Conservation (phyloP, 2,797 vertebrate genomes). For the Furcifer pardalis region DNA sequence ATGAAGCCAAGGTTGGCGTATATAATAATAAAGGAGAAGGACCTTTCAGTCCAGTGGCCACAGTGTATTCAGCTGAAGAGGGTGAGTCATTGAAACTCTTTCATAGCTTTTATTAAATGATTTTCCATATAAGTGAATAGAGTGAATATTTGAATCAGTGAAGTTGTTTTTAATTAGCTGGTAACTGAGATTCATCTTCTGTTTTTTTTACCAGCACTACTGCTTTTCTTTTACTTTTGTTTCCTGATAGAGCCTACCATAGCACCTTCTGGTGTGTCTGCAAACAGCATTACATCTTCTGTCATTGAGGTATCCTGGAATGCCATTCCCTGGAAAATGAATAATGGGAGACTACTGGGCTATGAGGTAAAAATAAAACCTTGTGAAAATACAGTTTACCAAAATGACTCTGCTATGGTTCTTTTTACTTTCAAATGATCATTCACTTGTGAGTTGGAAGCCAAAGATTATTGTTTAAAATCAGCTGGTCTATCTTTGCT, state of each 20-base stretch:
- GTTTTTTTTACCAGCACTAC: background rate
- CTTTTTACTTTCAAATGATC: slow-evolving; percentile 5
- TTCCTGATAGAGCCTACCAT: slow-evolving; percentile 83
- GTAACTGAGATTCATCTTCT: background rate
- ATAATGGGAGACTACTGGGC: slow-evolving; percentile 89
- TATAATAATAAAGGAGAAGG: slow-evolving; percentile 94
- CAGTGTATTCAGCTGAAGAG: slow-evolving; percentile 92
- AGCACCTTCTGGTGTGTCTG: slow-evolving; percentile 82
- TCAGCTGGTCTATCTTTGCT: background rate
- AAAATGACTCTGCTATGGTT: background rate
- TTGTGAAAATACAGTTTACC: background rate
- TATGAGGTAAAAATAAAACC: slow-evolving; percentile 86
- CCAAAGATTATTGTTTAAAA: background rate
- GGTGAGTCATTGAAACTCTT: slow-evolving; percentile 72
- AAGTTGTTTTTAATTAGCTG: background rate
- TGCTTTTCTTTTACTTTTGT: slow-evolving; percentile 27
- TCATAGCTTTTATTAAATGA: background rate
- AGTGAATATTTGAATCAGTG: background rate
- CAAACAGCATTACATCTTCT: slow-evolving; percentile 86
- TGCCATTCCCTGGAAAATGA: slow-evolving; percentile 78
- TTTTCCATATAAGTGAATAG: background rate
- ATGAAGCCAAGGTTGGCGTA: slow-evolving; percentile 92
- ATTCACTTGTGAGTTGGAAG: background rate
- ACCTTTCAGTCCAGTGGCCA: slow-evolving; percentile 89
- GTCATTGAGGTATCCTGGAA: slow-evolving; percentile 90